These are phyloP conservation scores for Amphilophus citrinellus DNA, from an alignment of 2,113 vertebrate genomes.

Conservation along the genomic window DNA sequence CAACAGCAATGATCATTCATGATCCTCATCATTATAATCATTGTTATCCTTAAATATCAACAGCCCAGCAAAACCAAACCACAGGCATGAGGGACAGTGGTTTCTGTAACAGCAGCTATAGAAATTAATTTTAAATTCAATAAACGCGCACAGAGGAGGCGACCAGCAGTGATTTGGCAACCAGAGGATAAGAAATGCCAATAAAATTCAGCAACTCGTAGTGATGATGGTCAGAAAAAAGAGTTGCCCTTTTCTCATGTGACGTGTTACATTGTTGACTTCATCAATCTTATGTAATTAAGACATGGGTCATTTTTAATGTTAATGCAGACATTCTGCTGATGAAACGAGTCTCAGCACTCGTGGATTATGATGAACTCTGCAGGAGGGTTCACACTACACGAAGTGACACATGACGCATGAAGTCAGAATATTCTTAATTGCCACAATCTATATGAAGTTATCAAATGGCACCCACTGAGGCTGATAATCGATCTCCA, in stretches of 20 bases:
- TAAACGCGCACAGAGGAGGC: too few species aligned
- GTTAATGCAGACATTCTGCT: too few species aligned
- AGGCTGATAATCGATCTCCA: accelerated
- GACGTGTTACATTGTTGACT: too few species aligned
- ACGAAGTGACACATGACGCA: too few species aligned
- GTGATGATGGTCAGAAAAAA: accelerated
- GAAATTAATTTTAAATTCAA: too few species aligned
- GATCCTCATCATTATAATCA: background rate
- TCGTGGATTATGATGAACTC: too few species aligned
- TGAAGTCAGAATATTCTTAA: background rate
- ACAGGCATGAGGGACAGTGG: too few species aligned
- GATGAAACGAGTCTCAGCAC: too few species aligned
- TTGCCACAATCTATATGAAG: accelerated
- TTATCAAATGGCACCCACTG: background rate
- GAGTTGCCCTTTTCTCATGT: too few species aligned
- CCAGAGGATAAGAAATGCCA: background rate
- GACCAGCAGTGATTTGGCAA: background rate
- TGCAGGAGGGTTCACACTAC: too few species aligned
- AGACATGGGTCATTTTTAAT: too few species aligned
- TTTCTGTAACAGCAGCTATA: background rate
- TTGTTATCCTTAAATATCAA: background rate
- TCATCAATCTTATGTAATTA: too few species aligned
- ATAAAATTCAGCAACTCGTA: background rate
- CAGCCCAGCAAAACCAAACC: background rate
- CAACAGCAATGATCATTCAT: background rate